Evolutionary conservation across 2,113 vertebrate species (phyloP).

Genomic region (Elaphurus davidianus): DNA sequence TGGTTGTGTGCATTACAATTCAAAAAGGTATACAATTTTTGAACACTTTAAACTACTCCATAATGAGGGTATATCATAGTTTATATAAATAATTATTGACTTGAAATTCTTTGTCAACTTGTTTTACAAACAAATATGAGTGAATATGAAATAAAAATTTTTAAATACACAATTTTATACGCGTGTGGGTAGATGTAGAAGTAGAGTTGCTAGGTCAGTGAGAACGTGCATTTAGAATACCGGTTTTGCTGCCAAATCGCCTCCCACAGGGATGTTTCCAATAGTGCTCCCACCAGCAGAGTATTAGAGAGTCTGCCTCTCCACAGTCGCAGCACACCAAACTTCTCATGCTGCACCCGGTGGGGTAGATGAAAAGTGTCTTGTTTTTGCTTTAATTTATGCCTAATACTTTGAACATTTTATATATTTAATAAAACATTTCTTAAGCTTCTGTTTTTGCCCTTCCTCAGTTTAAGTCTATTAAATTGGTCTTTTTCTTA

Average conservation of each 20-base stretch:
- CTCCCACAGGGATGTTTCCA: background rate
- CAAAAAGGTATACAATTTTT: background rate
- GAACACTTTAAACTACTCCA: background rate
- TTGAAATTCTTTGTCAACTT: background rate
- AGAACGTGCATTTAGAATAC: background rate
- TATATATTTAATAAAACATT: background rate
- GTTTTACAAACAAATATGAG: background rate
- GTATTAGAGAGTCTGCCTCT: background rate
- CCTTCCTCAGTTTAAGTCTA: background rate
- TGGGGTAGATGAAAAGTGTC: background rate
- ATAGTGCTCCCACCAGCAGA: background rate
- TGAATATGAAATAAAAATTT: background rate
- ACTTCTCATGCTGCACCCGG: background rate
- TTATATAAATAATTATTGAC: background rate
- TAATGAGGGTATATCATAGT: background rate
- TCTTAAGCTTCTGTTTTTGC: background rate
- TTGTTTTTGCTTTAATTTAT: background rate
- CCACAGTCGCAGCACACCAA: background rate
- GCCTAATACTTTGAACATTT: background rate
- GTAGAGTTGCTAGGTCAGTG: background rate
- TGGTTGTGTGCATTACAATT: background rate
- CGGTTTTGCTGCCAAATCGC: background rate
- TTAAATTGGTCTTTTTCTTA: background rate
- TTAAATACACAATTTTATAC: background rate
- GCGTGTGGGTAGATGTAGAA: background rate